Conservation (phyloP, 2,888 invertebrate genomes). For the Mallateleia sp. region DNA sequence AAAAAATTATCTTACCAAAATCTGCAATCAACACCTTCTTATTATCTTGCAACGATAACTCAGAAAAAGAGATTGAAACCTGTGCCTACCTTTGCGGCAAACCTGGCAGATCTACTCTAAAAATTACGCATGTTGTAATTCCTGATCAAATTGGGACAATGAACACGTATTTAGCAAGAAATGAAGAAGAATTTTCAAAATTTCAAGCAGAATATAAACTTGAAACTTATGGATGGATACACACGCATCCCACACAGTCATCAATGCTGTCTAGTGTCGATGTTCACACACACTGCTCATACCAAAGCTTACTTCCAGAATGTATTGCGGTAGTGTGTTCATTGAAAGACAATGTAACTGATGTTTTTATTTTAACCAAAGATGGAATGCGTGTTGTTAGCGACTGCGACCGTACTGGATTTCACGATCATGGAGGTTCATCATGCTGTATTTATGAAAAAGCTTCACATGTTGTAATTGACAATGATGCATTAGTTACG, state of each 20-base stretch:
- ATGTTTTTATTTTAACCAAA: not conserved
- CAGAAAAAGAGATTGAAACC: not conserved
- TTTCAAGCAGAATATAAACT: not conserved
- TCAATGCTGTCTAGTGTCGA: not conserved
- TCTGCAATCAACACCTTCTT: not conserved
- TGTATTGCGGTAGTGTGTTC: not conserved
- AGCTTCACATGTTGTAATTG: too few relatives aligned
- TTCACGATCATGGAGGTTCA: too few relatives aligned
- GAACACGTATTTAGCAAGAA: not conserved
- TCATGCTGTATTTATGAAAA: too few relatives aligned
- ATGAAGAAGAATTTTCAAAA: not conserved
- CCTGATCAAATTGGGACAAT: not conserved
- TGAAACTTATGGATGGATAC: not conserved
- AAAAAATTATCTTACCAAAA: not conserved
- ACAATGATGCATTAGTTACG: too few relatives aligned
- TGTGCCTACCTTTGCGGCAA: too few relatives aligned
- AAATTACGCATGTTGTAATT: not conserved
- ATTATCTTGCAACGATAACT: not conserved
- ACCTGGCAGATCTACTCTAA: too few relatives aligned
- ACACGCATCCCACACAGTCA: not conserved
- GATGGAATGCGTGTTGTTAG: too few relatives aligned
- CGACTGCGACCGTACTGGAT: too few relatives aligned
- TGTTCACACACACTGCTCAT: not conserved
- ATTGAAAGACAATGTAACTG: not conserved
- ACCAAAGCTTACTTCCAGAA: not conserved